phyloP scores from a whole-genome alignment of 2,113 vertebrate genomes.

The Petromus typicus region DNA sequence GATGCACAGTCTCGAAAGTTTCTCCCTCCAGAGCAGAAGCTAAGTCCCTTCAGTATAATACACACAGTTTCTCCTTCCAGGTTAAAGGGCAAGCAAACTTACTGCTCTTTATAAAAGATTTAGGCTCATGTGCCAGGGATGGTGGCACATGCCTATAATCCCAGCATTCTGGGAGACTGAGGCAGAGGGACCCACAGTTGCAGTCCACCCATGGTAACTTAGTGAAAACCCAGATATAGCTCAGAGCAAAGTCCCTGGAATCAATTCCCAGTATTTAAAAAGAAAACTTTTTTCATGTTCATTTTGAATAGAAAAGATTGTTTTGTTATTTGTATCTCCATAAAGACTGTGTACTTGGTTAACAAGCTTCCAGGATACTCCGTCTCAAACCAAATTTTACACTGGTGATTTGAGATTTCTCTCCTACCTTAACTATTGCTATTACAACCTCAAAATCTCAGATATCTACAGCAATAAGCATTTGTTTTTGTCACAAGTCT shows the following conservation, averaged over 20 bases:
- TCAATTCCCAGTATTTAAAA: neutral
- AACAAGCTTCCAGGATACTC: neutral
- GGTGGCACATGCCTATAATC: neutral
- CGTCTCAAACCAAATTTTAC: neutral
- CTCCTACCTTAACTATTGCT: neutral
- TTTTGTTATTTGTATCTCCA: neutral
- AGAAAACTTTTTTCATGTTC: neutral
- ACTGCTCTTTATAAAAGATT: neutral
- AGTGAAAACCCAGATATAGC: neutral
- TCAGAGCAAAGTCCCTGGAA: neutral
- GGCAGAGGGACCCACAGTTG: neutral
- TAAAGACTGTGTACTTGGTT: neutral
- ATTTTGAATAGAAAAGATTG: neutral
- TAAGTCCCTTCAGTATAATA: neutral
- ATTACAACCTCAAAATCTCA: neutral
- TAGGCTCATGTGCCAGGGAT: neutral
- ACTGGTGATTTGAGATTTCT: neutral
- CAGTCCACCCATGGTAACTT: neutral
- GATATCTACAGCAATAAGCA: neutral
- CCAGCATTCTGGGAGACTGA: neutral
- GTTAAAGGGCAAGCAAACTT: neutral
- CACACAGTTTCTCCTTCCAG: neutral
- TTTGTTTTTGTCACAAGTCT: neutral
- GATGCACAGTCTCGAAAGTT: neutral
- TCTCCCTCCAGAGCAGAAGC: neutral